Base-by-base conservation (phyloP, 2,113 vertebrate genomes). In the Fregata magnificens region DNA sequence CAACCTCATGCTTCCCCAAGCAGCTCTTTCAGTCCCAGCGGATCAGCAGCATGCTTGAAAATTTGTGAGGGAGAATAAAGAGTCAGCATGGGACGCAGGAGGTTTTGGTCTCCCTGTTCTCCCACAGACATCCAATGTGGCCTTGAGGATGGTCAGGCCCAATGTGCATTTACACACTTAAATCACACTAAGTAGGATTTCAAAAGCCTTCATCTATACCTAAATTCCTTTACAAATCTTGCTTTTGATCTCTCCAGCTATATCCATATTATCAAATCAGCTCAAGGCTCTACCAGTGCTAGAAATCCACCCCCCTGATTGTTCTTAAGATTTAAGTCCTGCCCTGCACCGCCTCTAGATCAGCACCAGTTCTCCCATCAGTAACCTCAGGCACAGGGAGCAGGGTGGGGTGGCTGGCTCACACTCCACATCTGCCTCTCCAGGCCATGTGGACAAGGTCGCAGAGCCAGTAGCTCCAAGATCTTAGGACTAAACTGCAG, bases 151-250 rank as follows among this genome's bases (percentile, higher is more conserved):
- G 0, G 73, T 62, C 17, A 14, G 69, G 55, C 29, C 77, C 38
- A 31, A 1, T 12, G n/a, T 16, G 26, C 44, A 29, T 71, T 89
- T 71, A 71, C 29, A 66, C 55, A 6, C 71, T 70, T 38, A 25
- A 77, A 53, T 72, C 82, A 63, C 82, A 59, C 66, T 28, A 63
- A 88, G 66, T 1, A 79, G 78, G 85, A 79, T 93, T 87, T 85
- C 82, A 67, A 45, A 93, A 90, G 42, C 44, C 11, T 82, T 61
- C 65, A 47, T 59, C 56, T 34, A 36, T 52, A 79, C 79, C 45
- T 85, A 18, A 93, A 91, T 49, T 72, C 87, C 49, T 36, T 82
- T 55, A 69, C 36, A 76, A 87, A 87, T 76, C 84, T 82, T 82
- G 31, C 24, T 79, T 92, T 94, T 77, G 44, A 79, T 82, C 26